Evolutionary conservation across 2,888 invertebrate genomes (phyloP).

Genomic region (Alcis repandata): DNA sequence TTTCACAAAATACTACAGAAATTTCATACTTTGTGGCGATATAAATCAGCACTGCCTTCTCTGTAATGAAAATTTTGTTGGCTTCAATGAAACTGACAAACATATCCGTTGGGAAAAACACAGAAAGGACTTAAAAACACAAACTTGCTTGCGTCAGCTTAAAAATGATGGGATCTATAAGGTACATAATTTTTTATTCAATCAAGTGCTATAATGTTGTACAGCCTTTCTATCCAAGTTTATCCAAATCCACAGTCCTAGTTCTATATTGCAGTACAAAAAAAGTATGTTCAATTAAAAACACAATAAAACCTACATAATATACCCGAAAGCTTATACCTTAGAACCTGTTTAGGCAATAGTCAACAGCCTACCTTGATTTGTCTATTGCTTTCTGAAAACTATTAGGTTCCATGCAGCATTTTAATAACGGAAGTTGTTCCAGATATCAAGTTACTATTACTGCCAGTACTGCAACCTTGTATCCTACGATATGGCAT

Average conservation of each 20-base stretch:
- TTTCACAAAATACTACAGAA: constrained; percentile 58
- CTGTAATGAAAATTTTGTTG: constrained; percentile 62
- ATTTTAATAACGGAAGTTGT: too few species aligned
- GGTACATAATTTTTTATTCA: constrained; percentile 50
- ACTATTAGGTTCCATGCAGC: too few species aligned
- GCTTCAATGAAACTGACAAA: constrained; percentile 56
- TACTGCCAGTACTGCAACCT: constrained; percentile 70
- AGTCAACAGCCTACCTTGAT: too few species aligned
- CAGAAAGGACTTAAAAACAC: constrained; percentile 57
- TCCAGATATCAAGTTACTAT: constrained; percentile 60
- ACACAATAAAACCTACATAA: too few species aligned
- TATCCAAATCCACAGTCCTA: too few species aligned
- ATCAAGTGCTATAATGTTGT: too few species aligned
- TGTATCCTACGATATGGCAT: constrained; percentile 42
- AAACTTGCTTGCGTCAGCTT: constrained; percentile 55
- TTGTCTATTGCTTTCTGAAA: too few species aligned
- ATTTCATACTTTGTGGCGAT: constrained; percentile 69
- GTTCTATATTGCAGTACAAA: too few species aligned
- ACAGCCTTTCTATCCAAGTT: too few species aligned
- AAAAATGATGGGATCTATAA: constrained; percentile 64
- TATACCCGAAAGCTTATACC: too few species aligned
- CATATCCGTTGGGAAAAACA: constrained; percentile 71
- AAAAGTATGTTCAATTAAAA: too few species aligned
- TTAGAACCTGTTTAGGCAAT: too few species aligned
- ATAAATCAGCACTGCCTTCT: constrained; percentile 65